Conservation (phyloP, 2,797 vertebrate genomes). For the Anniella stebbinsi region DNA sequence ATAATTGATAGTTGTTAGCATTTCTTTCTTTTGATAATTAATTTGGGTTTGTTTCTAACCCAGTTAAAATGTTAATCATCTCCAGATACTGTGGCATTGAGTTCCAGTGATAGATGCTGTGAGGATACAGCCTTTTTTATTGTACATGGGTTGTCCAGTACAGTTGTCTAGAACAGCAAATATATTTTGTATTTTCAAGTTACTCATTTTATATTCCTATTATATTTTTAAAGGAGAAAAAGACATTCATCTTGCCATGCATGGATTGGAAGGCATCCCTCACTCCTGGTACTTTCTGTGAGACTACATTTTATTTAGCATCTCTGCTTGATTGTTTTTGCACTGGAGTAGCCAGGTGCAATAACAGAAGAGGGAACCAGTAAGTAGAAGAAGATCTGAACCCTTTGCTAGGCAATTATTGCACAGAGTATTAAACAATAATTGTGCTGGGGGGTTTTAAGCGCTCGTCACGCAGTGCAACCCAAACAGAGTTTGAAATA, state of each 20-base stretch:
- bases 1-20: not conserved
- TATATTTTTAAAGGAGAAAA: not conserved
- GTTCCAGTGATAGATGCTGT: not conserved
- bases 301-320: not conserved
- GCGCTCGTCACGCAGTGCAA: constrained; percentile 5
- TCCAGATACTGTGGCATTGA: not conserved
- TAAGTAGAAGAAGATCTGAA: not conserved
- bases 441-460: not conserved
- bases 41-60: not conserved
- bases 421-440: not conserved
- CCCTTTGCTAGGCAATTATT: not conserved
- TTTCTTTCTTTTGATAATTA: not conserved
- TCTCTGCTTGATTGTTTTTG: not conserved
- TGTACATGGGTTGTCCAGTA: not conserved
- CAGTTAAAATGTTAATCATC: not conserved
- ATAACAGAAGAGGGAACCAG: not conserved
- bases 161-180: not conserved
- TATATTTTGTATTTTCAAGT: not conserved
- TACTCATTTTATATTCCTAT: not conserved
- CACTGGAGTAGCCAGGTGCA: not conserved
- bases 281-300: not conserved
- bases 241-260: not conserved
- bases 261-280: not conserved
- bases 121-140: not conserved
- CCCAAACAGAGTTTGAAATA: constrained; percentile 58